Base-by-base conservation (phyloP, 1,140 invertebrate species). In the Manduca sexta region DNA sequence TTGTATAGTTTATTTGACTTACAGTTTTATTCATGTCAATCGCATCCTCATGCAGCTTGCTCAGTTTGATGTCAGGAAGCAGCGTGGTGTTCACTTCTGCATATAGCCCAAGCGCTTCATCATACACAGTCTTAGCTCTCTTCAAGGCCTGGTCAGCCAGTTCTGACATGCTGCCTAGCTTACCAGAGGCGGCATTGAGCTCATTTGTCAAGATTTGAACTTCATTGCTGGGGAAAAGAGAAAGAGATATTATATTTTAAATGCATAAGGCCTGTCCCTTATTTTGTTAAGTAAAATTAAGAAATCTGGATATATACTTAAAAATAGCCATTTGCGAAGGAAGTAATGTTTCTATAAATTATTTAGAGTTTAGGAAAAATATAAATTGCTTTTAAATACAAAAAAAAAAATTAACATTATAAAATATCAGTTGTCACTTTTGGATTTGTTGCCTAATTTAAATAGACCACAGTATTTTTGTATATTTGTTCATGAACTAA, bases 41-140 rank as follows among this genome's bases (percentile, higher is more conserved):
- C 0, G 94, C 91, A 44, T 93, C 89, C 14, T 87, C 84, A 53
- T 91, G 92, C 31, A 97, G 84, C 52, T 89, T 84, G 0, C 86
- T 79, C 1, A 94, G 86, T 67, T 98, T 91, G 3, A 96, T 89
- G 3, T 89, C 79, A 0, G 95, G 95, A 2, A 97, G 78, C 8
- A 89, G 86, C 2, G 95, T 87, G 30, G 91, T 91, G 18, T 92
- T 91, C 0, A 95, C 93, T 59, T 95, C 90, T 2, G 90, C 91
- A 30, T 93, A 91, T 1, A 97, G 85, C 37, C 90, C 89, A 18
- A 97, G 73, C 0, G 96, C 94, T 52, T 96, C 92, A 2, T 94
- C 89, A 54, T 95, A 93, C 0, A 94, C 93, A 34, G 89, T 87
- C 17, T 89, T 89, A 0, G 96, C 92, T 69, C 92, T 90, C 13